Evolutionary conservation across 92 coral and sea anemone species (phyloP).

Genomic region (Zoanthus solanderi): DNA sequence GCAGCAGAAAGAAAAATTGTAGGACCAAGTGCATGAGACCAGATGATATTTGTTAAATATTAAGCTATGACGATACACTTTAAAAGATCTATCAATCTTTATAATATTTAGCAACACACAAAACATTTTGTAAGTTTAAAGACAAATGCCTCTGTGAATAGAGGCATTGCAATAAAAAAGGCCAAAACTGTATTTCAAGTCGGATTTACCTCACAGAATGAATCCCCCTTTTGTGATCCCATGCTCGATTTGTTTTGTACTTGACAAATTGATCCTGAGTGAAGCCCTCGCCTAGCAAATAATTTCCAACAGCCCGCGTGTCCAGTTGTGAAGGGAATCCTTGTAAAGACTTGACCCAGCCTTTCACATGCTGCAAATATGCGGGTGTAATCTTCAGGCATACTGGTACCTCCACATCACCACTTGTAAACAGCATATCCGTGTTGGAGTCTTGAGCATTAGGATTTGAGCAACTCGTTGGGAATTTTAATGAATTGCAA

Average conservation of each 20-base stretch:
- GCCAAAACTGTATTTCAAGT: too few relatives aligned
- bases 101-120: too few relatives aligned
- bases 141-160: too few relatives aligned
- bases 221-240: not conserved
- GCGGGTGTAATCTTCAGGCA: slow-evolving; percentile 47
- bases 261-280: slow-evolving; percentile 20
- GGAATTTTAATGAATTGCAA: slow-evolving; percentile 48
- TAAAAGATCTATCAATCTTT: too few relatives aligned
- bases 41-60: too few relatives aligned
- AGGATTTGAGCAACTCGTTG: slow-evolving; percentile 43
- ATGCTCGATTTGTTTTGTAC: not conserved
- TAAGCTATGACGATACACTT: too few relatives aligned
- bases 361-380: slow-evolving; percentile 42
- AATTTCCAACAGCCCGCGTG: slow-evolving; percentile 39
- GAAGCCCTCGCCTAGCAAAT: slow-evolving; percentile 13
- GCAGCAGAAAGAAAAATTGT: too few relatives aligned
- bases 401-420: slow-evolving; percentile 19
- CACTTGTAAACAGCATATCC: not conserved
- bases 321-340: slow-evolving; percentile 30
- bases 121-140: too few relatives aligned
- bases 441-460: slow-evolving; percentile 27
- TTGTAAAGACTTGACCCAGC: slow-evolving; percentile 22
- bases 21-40: too few relatives aligned
- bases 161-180: too few relatives aligned
- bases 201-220: not conserved